Percentiles rank a stretch among this genome's conserved stretches.
These are phyloP conservation scores for Ara ararauna DNA, from an alignment of 2,797 vertebrate genomes.

Conservation along the genomic window DNA sequence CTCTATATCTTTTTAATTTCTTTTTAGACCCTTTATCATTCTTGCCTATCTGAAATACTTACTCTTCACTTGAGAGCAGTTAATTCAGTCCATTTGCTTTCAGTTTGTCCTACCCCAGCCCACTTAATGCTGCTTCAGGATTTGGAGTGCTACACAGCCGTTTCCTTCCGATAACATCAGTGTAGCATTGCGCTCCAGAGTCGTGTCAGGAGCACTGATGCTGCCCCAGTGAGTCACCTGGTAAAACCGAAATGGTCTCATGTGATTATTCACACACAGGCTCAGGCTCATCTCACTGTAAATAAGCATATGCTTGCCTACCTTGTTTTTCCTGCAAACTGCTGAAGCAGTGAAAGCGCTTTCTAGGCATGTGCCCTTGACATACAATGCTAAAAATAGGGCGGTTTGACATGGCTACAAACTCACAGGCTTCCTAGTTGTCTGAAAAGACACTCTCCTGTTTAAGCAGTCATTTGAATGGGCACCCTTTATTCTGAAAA, in stretches of 20 bases:
- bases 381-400: constrained; percentile 51
- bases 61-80: background rate
- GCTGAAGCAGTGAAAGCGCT: constrained; percentile 42
- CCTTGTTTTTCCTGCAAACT: constrained; percentile 48
- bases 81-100: background rate
- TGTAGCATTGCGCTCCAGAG: rapidly evolving
- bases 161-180: background rate
- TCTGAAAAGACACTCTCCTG: background rate
- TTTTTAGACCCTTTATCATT: background rate
- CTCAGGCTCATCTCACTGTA: constrained; percentile 2
- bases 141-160: background rate
- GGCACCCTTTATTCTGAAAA: background rate
- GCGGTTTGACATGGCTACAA: background rate
- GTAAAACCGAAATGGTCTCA: background rate
- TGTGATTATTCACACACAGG: background rate
- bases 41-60: background rate
- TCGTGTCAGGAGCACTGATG: background rate
- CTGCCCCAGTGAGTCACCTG: background rate
- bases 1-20: too few relatives aligned
- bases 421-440: background rate
- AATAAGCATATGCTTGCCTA: constrained; percentile 28
- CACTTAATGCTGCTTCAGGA: background rate
- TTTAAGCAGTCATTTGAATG: background rate
- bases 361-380: constrained; percentile 64
- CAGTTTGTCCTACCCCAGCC: background rate